phyloP scores from a whole-genome alignment of 2,113 vertebrate species.

The Antigone vipio region DNA sequence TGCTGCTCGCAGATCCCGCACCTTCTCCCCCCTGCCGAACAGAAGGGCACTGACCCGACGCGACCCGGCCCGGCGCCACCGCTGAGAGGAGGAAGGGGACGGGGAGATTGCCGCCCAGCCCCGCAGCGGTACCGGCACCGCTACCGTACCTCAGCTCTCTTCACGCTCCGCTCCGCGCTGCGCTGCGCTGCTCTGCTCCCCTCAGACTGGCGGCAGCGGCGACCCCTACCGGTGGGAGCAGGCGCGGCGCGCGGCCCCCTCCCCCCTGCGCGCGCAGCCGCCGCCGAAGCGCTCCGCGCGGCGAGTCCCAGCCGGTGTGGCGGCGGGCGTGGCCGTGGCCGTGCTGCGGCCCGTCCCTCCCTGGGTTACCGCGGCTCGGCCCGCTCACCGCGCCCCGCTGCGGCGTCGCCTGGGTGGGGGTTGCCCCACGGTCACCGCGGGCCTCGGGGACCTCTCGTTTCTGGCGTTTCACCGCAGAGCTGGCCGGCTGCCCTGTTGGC shows the following conservation, averaged over 20 bases:
- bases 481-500: no score
- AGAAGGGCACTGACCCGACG: neutral
- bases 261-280: neutral
- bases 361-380: rapidly evolving
- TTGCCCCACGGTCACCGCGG: no score
- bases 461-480: neutral
- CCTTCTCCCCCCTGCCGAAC: no score
- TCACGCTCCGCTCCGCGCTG: neutral
- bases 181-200: neutral
- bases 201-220: neutral
- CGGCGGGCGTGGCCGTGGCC: rapidly evolving
- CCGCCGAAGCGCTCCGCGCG: neutral
- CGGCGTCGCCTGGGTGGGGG: neutral
- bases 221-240: neutral
- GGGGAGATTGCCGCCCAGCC: neutral
- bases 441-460: neutral
- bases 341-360: rapidly evolving
- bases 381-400: rapidly evolving
- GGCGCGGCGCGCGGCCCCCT: neutral
- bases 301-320: neutral
- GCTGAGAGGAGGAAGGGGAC: neutral
- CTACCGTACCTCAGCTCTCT: neutral
- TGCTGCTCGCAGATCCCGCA: neutral
- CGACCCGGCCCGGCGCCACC: neutral
- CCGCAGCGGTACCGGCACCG: neutral